Evolutionary conservation across 1,140 invertebrate species (phyloP), one percentile per base, ranked within the genome.

Genomic region (Triops longicaudatus): DNA sequence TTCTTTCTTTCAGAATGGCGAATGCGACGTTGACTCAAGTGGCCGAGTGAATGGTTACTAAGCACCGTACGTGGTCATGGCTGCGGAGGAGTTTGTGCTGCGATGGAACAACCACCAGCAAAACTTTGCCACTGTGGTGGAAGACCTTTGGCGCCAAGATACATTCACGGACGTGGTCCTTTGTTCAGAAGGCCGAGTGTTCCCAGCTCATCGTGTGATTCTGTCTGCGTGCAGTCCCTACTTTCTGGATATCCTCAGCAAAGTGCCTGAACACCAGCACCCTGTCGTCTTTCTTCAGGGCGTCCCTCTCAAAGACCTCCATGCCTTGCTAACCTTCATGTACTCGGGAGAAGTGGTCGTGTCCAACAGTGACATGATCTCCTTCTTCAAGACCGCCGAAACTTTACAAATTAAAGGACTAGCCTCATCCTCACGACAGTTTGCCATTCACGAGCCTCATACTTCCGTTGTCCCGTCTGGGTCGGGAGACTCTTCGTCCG

Each of bases 151-250:
- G 43, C 42, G 77, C 22, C 79, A 81, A 74, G 79, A 80, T 42
- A 78, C 79, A 14, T 80, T 81, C 43, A 79, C 79, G 44, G 80
- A 81, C 76, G 80, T 81, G 72, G 79, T 80, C 27, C 76, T 81
- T 37, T 79, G 80, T 37, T 81, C 79, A 42, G 79, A 80, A 77
- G 77, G 77, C 7, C 37, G 77, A 27, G 73, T 78, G 42, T 78
- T 87, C 73, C 84, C 85, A 80, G 86, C 86, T 73, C 86, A 87
- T 80, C 81, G 81, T 37, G 81, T 83, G 10, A 79, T 83, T 28
- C 74, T 83, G 1, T 86, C 85, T 41, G 86, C 86, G 76, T 87
- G 85, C 79, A 86, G 85, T 80, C 86, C 86, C 2, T 88, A 88
- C 79, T 88, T 88, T 79, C 84, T 74, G 50, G 77, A 78, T 43